phyloP scores from a whole-genome alignment of 2,797 vertebrate species.

The Etheostoma perlongum region DNA sequence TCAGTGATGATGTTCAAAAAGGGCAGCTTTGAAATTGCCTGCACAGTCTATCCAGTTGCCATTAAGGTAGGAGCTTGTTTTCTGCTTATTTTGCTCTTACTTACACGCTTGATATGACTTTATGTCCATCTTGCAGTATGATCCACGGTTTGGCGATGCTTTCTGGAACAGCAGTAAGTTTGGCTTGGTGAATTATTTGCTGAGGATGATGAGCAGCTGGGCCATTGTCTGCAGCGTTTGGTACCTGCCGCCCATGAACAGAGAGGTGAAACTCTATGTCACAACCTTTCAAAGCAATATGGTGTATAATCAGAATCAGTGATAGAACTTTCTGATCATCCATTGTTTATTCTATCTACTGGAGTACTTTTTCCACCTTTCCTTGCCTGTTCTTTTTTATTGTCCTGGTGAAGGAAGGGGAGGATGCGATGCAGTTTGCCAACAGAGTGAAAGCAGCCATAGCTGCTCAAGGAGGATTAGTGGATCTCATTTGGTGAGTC shows the following conservation, averaged over 20 bases:
- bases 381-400: neutral
- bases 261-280: conserved; percentile 81
- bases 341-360: neutral
- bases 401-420: conserved; percentile 81
- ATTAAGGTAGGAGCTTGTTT: conserved; percentile 88
- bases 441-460: conserved; percentile 94
- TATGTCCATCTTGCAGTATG: conserved; percentile 82
- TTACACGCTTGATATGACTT: neutral
- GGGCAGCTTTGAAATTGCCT: conserved; percentile 93
- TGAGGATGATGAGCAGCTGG: conserved; percentile 97
- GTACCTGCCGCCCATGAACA: conserved; percentile 93
- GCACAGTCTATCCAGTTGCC: conserved; percentile 92
- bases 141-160: conserved; percentile 93
- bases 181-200: conserved; percentile 91
- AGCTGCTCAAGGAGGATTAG: conserved; percentile 91
- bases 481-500: conserved; percentile 92
- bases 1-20: conserved; percentile 99
- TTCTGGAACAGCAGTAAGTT: conserved; percentile 97
- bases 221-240: conserved; percentile 95
- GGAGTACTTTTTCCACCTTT: neutral
- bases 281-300: neutral
- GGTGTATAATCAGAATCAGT: neutral
- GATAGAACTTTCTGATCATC: neutral
- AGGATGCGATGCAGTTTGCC: conserved; percentile 93
- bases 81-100: neutral